A percentile compares a stretch with the other conserved stretches of the same genome.
Evolutionary conservation across 2,888 invertebrate species (phyloP).

Genomic region (Eupithecia pulchellata): DNA sequence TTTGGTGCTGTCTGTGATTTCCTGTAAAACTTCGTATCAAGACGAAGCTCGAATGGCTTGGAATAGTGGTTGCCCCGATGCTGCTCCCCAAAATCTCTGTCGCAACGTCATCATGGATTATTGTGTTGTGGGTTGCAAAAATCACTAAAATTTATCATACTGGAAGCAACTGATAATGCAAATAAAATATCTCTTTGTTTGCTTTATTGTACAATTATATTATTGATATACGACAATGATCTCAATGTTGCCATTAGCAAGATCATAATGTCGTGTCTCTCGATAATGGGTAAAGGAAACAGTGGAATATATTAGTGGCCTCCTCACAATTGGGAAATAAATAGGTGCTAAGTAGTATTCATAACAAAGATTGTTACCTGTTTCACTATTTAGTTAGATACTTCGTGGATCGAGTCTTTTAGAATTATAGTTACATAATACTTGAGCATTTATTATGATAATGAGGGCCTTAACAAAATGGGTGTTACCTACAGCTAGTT

Average conservation of each 20-base stretch:
- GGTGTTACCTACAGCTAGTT: background rate
- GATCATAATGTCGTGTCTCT: slow-evolving; percentile 26
- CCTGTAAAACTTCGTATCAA: no score
- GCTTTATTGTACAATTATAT: no score
- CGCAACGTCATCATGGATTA: no score
- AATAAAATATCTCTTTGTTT: background rate
- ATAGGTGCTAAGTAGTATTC: slow-evolving; percentile 32
- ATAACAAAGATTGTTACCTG: background rate
- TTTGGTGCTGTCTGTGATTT: no score
- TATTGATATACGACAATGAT: slow-evolving; percentile 13
- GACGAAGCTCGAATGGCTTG: no score
- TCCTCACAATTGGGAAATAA: slow-evolving; percentile 25
- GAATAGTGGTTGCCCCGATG: no score
- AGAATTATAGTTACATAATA: background rate
- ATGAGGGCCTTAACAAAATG: background rate
- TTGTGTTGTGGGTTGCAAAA: no score
- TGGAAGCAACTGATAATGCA: background rate
- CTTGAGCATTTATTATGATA: no score
- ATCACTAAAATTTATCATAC: no score
- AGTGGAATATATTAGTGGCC: background rate
- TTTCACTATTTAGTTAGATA: background rate
- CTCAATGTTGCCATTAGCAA: slow-evolving; percentile 26
- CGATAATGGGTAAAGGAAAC: slow-evolving; percentile 13
- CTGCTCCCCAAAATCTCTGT: no score
- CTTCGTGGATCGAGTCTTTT: background rate